Base-by-base conservation (phyloP, 92 coral and sea anemone genomes). In the Porites cylindrica region DNA sequence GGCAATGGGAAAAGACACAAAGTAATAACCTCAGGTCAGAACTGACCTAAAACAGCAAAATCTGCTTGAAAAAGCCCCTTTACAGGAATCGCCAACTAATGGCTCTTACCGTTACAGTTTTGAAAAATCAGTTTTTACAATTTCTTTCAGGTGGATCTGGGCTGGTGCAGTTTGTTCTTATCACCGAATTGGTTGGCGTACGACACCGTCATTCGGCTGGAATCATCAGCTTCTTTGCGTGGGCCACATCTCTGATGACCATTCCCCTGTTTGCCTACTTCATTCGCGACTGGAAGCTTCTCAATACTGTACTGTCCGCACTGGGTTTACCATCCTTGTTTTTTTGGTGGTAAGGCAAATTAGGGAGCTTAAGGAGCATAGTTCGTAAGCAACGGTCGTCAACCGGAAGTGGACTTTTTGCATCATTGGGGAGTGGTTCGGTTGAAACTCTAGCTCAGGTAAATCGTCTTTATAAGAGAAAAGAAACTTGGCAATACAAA, bases 231-330 rank as follows among this genome's bases (percentile, higher is more conserved):
- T 95, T 92, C 93, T 87, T 82, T 19, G 80, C 95, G 0, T 92
- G 96, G 88, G 88, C 96, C 12, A 75, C 87, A 29, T 77, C 93
- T 7, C 89, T 78, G 82, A 87, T 92, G 77, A 60, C 83, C 56
- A 77, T 92, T 16, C 88, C 94, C 16, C 92, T 91, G 72, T 75
- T 91, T 70, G 98, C 96, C 12, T 95, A 91, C 83, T 91, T 82
- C 67, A 89, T 95, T 11, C 94, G 98, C 63, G 89, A 93, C 56
- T 95, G 98, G 98, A 84, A 92, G 61, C 83, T 82, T 63, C 69
- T 95, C 68, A 91, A 90, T 67, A 82, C 91, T 17, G 91, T 81
- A 9, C 79, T 88, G 19, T 88, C 96, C 54, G 65, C 75, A 6
- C 60, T 83, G 20, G 98, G 96, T 2, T 76, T 90, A 18, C 94